phyloP scores from a whole-genome alignment of 2,797 vertebrate genomes.

The Synaphobranchus kaupii region DNA sequence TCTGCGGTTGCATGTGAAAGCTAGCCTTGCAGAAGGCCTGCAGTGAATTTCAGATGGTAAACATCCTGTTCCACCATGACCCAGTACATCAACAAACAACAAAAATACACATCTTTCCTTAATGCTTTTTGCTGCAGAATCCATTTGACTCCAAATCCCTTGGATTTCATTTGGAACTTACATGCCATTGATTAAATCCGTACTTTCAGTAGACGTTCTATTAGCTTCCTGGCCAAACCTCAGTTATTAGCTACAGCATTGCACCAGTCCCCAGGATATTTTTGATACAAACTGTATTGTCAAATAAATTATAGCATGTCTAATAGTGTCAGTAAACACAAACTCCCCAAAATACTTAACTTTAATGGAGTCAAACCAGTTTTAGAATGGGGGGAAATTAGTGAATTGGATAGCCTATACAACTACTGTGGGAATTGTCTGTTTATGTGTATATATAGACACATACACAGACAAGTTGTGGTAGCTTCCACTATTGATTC shows the following conservation, averaged over 20 bases:
- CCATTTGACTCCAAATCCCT: too few species aligned
- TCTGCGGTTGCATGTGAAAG: neutral
- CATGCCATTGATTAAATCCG: neutral
- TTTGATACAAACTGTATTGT: neutral
- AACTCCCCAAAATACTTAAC: neutral
- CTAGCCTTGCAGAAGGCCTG: neutral
- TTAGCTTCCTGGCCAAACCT: neutral
- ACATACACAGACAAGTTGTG: too few species aligned
- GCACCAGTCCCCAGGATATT: neutral
- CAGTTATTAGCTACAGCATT: neutral
- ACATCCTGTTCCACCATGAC: neutral
- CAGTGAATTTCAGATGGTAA: neutral
- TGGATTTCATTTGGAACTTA: neutral
- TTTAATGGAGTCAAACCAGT: neutral
- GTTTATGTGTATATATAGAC: too few species aligned
- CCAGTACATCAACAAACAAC: neutral
- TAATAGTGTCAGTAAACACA: neutral
- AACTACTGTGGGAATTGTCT: too few species aligned
- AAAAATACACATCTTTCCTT: neutral
- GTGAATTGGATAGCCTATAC: too few species aligned
- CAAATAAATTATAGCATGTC: neutral
- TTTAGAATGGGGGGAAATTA: neutral
- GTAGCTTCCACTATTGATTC: too few species aligned
- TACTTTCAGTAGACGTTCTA: conserved; percentile 1
- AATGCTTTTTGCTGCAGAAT: neutral